Percentiles rank a stretch among this genome's conserved stretches.
phyloP scores from a whole-genome alignment of 2,797 vertebrate genomes.

The Sebastes glaucus region DNA sequence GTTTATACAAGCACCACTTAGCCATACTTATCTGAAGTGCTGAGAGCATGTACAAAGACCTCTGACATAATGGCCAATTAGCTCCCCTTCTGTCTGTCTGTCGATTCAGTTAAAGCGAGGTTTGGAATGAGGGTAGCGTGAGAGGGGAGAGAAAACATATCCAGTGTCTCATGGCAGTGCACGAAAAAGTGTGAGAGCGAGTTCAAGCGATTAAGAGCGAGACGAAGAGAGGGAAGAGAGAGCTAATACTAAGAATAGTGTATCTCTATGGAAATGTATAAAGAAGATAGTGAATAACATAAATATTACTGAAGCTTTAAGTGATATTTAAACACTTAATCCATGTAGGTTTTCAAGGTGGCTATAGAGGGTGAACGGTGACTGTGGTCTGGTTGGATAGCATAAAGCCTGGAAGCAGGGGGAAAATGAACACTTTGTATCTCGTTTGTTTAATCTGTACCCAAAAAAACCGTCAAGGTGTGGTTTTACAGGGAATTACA shows the following conservation, averaged over 20 bases:
- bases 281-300: neutral
- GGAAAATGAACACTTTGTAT: neutral
- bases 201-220: neutral
- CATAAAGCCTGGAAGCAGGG: neutral
- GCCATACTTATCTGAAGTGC: constrained; percentile 71
- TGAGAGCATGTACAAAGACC: constrained; percentile 73
- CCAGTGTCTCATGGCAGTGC: constrained; percentile 17
- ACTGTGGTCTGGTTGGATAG: neutral
- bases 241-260: neutral
- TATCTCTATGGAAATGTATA: neutral
- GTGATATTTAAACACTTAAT: neutral
- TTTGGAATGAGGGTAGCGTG: constrained; percentile 63
- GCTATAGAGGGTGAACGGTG: neutral
- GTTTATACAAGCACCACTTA: constrained; percentile 74
- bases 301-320: neutral
- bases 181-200: constrained; percentile 24
- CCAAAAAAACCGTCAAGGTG: rapidly evolving
- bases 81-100: constrained; percentile 52
- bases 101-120: constrained; percentile 26
- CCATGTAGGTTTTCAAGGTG: neutral
- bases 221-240: neutral
- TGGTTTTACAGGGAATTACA: neutral
- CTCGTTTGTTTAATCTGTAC: neutral
- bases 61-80: constrained; percentile 73
- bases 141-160: constrained; percentile 68